Evolutionary conservation across 53 echinoderm and acorn worm genomes (phyloP), one percentile per base, ranked within the genome.

Genomic region (Luidia sarsii): DNA sequence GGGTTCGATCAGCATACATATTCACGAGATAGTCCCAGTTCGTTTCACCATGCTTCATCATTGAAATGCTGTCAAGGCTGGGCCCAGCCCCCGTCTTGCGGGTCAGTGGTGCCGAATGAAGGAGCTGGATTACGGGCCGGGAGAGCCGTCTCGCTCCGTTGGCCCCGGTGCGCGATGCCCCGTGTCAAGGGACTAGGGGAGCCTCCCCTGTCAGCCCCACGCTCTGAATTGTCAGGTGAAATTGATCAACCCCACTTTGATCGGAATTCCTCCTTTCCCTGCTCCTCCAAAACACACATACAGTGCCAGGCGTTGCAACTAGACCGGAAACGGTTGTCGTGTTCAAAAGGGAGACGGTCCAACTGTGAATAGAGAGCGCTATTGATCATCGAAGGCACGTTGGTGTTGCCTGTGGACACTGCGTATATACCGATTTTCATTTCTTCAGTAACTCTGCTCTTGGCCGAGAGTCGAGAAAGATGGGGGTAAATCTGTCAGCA

Each of bases 291-390:
- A 70, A 49, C 20, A 43, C 50, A 51, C 8, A 66, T 49, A 31
- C 33, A 11, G 11, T 41, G 41, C 41, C n/a, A 41, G 41, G 41
- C 41, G 41, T 41, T 41, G 41, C 41, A 41, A 41, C 38, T 25
- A 29, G 57, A 74, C 57, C 39, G 57, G 57, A 74, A 39, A 39
- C 7, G 33, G 28, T 59, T 59, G 59, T 15, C 59, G 59, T 59
- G 33, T 33, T 63, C 7, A 19, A 46, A 61, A 61, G 61, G 34
- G 16, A 65, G 19, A n/a, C n/a, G n/a, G n/a, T n/a, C n/a, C n/a
- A n/a, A n/a, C n/a, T n/a, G n/a, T n/a, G 65, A 21, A 20, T 56
- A 60, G 77, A 57, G 59, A 61, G 59, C 77, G 77, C 61, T 61
- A 77, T 77, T 61, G 77, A 77, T 57, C 45, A 43, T 18, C 6